Evolutionary conservation across 1,140 invertebrate species (phyloP), one percentile per base, ranked within the genome.

Genomic region (Oncopeltus fasciatus): DNA sequence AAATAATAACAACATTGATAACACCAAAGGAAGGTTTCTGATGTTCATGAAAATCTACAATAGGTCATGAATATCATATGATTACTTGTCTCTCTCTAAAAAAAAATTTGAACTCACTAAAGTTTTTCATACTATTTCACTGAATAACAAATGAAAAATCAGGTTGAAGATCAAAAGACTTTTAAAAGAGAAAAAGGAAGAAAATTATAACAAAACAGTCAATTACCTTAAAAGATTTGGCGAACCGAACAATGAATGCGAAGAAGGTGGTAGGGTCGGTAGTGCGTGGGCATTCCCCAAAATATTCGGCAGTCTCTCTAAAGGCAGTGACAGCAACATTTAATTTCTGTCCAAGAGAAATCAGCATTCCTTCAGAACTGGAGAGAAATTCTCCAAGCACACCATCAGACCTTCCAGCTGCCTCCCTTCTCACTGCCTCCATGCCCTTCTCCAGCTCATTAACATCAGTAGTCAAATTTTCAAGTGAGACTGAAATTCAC

Each of bases 361-460:
- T 82, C 64, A 97, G 77, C 73, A 93, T 92, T 66, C 96, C 92
- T 68, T 91, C 89, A 1, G 90, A 86, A 74, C 88, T 92, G 57
- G 78, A 79, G 4, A 96, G 77, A 75, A 97, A 98, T 72, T 96
- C 93, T 46, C 84, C 79, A 46, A 96, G 76, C 21, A 95, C 85
- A 78, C 56, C 81, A n/a, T 66, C 58, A 20, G 63, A 62, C 27
- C 90, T 76, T 1, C 83, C 73, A 51, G 91, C 86, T 51, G 84
- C 83, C 75, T 97, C 95, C 67, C 87, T 87, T 62, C 87, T 81
- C 44, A 92, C 91, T 33, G 87, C 76, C 69, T 96, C 92, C 93
- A 98, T 97, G 44, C 94, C 93, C 72, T 95, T 95, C 68, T 96
- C 93, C 64, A 98, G 74, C 70, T 98, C 94, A 66, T 86, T 81